Evolutionary conservation across 2,888 invertebrate genomes (phyloP).

Genomic region (Polymixis flavicincta): DNA sequence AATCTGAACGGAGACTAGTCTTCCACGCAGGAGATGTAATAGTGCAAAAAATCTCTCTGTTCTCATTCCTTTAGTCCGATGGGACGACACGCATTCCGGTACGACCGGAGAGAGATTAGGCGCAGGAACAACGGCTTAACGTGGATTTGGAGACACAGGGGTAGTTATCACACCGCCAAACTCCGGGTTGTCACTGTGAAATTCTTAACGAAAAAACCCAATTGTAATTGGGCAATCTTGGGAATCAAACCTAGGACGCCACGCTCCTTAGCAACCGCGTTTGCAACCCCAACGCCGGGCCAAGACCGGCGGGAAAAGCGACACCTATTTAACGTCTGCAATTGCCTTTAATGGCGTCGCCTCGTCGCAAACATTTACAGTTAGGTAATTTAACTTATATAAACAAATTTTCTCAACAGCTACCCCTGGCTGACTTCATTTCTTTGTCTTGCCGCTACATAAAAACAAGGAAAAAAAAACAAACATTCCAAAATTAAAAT

Average conservation of each 20-base stretch:
- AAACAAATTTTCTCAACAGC: not conserved
- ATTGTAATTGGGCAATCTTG: not conserved
- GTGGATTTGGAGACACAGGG: not conserved
- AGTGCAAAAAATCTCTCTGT: too few relatives aligned
- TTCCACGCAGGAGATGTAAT: too few relatives aligned
- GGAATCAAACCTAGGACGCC: not conserved
- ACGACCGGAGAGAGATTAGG: not conserved
- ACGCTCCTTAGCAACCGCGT: too few relatives aligned
- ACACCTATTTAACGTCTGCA: not conserved
- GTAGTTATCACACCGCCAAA: too few relatives aligned
- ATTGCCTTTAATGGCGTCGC: not conserved
- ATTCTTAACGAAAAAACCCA: not conserved
- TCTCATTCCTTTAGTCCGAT: not conserved
- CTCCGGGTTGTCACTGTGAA: not conserved
- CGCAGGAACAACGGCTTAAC: not conserved
- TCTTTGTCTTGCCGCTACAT: not conserved
- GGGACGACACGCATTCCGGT: not conserved
- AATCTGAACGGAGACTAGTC: too few relatives aligned
- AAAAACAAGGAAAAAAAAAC: constrained; percentile 23
- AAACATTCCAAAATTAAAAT: constrained; percentile 17
- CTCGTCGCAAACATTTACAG: not conserved
- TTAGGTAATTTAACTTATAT: not conserved
- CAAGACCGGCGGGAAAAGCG: too few relatives aligned
- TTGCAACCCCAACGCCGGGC: too few relatives aligned
- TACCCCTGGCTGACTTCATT: not conserved